Conservation (phyloP, 2,888 invertebrate species). For the Spialia ferax region DNA sequence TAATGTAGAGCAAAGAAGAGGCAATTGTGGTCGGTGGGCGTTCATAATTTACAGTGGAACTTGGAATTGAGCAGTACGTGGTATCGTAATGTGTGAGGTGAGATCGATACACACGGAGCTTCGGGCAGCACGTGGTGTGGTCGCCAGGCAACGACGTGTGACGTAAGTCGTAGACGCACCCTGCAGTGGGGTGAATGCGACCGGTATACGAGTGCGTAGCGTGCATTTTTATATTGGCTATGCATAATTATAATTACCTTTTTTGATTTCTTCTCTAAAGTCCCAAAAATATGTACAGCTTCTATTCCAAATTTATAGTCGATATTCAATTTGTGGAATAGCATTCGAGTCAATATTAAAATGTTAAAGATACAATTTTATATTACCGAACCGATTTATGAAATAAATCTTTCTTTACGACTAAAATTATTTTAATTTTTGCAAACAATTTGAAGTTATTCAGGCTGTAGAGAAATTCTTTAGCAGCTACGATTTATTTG, state of each 20-base stretch:
- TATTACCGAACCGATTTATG: too few relatives aligned
- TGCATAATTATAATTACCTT: too few relatives aligned
- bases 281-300: too few relatives aligned
- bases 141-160: conserved; percentile 55
- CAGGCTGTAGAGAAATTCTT: conserved; percentile 1
- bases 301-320: too few relatives aligned
- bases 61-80: conserved; percentile 44
- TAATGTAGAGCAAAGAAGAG: conserved; percentile 57
- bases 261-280: too few relatives aligned
- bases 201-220: conserved; percentile 32
- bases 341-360: too few relatives aligned
- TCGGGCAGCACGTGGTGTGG: conserved; percentile 55
- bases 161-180: conserved; percentile 26
- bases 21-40: conserved; percentile 60
- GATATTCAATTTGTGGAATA: too few relatives aligned
- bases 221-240: conserved; percentile 29
- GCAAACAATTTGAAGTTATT: not conserved
- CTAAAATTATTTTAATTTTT: not conserved
- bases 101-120: conserved; percentile 60
- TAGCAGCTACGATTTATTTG: conserved; percentile 23
- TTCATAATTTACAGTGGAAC: conserved; percentile 61
- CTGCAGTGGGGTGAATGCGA: conserved; percentile 43
- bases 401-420: too few relatives aligned
- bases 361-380: too few relatives aligned
- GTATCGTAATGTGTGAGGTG: conserved; percentile 37